Conservation (phyloP, 2,797 vertebrate species). For the Botia almorhae region DNA sequence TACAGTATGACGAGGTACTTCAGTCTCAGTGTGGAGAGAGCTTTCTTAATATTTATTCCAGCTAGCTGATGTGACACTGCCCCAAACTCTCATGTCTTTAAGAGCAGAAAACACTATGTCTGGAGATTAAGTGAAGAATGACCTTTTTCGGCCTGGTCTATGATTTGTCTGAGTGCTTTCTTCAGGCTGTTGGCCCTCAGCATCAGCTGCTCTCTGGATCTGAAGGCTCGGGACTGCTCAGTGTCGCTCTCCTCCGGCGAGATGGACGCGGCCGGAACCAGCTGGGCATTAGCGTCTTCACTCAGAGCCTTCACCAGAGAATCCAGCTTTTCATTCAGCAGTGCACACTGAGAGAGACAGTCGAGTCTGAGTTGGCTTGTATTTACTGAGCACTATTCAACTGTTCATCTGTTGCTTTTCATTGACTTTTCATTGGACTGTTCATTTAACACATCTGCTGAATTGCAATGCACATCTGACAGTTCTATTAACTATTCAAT, state of each 20-base stretch:
- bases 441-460: too few relatives aligned
- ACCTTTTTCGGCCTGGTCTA: conserved; percentile 94
- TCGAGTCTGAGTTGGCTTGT: too few relatives aligned
- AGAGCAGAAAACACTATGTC: too few relatives aligned
- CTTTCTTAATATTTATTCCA: not conserved
- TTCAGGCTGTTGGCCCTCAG: conserved; percentile 92
- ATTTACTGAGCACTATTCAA: too few relatives aligned
- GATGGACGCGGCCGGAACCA: conserved; percentile 74
- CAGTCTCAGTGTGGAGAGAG: not conserved
- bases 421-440: too few relatives aligned
- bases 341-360: conserved; percentile 77
- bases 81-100: not conserved
- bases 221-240: conserved; percentile 78
- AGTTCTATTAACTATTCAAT: too few relatives aligned
- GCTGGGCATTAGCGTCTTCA: conserved; percentile 80
- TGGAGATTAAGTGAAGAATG: not conserved
- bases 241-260: conserved; percentile 73
- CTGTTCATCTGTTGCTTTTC: too few relatives aligned
- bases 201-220: conserved; percentile 91
- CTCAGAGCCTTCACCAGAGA: conserved; percentile 87
- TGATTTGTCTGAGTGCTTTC: conserved; percentile 93
- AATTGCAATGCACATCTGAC: too few relatives aligned
- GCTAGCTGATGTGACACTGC: not conserved
- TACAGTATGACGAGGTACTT: not conserved
- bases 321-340: conserved; percentile 90